Evolutionary conservation across 2,797 vertebrate species (phyloP), one percentile per base, ranked within the genome.

Genomic region (Fringilla coelebs): DNA sequence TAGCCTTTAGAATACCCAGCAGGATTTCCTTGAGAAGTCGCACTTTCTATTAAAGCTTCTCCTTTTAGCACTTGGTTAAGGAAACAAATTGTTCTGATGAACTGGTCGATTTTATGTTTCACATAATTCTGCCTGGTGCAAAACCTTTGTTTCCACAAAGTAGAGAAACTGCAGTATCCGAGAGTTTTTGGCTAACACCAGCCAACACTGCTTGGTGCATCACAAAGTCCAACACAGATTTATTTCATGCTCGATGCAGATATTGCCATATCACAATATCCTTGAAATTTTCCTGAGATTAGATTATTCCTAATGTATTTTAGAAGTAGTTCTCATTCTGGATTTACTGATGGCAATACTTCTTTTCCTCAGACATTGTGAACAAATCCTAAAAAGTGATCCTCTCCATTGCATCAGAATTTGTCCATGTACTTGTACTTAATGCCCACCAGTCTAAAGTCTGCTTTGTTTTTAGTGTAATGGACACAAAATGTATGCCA

Each of bases 1-100:
- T 40, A 88, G 83, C 63, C 88, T 94, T 88, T 81, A 91, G 90
- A 96, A 91, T 73, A 90, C 91, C 80, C 93, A 94, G 91, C 58
- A 95, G 90, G 88, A 88, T 94, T 96, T 88, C 83, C 55, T 66
- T 90, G 66, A 86, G 48, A 93, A 94, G 93, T 55, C 48, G 25
- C 70, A 66, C 84, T 95, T 96, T 94, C 85, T 83, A 88, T 91
- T 94, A 94, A 94, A 93, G 74, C 34, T 91, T 75, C 40, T 19
- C 55, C 51, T 95, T 94, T 90, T 70, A 93, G 80, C 60, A 93
- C 55, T 93, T 3, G 5, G 82, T 86, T 91, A 91, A 25, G 48
- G 77, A 93, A 94, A 88, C 36, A 78, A 86, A 75, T 79, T 89
- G 51, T 78, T 93, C 76, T 68, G 46, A 84, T 68, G 88, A 92